These are phyloP conservation scores for Didymodactylos carnosus DNA, from an alignment of 2,888 invertebrate genomes.

Conservation along the genomic window DNA sequence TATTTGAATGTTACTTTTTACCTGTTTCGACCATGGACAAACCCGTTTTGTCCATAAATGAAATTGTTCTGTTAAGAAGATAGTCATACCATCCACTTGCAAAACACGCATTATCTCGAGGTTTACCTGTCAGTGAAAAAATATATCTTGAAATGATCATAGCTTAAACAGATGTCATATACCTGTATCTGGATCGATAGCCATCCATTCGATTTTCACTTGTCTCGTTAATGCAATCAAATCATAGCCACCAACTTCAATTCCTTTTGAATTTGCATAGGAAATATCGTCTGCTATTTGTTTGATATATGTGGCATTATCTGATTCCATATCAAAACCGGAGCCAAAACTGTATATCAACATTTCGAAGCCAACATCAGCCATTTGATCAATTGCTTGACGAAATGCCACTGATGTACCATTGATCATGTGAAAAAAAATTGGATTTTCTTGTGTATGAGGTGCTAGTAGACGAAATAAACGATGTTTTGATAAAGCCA, in stretches of 20 bases:
- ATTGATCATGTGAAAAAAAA: conserved; percentile 18
- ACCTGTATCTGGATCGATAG: neutral
- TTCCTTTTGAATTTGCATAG: conserved; percentile 16
- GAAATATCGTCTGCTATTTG: conserved; percentile 13
- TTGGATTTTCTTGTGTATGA: conserved; percentile 18
- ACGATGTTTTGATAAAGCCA: conserved; percentile 14
- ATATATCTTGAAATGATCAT: too few species aligned
- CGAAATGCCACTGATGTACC: conserved; percentile 7
- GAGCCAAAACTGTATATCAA: conserved; percentile 17
- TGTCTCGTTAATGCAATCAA: conserved; percentile 15
- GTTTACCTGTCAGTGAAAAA: too few species aligned
- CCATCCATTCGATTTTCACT: conserved; percentile 15
- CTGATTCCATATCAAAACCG: conserved; percentile 17
- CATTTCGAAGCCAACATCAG: conserved; percentile 18
- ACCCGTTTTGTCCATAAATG: conserved; percentile 11
- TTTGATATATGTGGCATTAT: conserved; percentile 15
- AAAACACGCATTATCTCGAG: conserved; percentile 16
- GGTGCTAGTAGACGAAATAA: conserved; percentile 17
- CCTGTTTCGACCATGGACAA: conserved; percentile 17
- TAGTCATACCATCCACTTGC: conserved; percentile 18
- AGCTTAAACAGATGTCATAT: too few species aligned
- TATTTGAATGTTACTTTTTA: too few species aligned
- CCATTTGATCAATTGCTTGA: conserved; percentile 17
- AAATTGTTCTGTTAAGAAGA: conserved; percentile 11
- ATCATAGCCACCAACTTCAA: conserved; percentile 19